Evolutionary conservation across 2,113 vertebrate genomes (phyloP).

Genomic region (Eidolon helvum): DNA sequence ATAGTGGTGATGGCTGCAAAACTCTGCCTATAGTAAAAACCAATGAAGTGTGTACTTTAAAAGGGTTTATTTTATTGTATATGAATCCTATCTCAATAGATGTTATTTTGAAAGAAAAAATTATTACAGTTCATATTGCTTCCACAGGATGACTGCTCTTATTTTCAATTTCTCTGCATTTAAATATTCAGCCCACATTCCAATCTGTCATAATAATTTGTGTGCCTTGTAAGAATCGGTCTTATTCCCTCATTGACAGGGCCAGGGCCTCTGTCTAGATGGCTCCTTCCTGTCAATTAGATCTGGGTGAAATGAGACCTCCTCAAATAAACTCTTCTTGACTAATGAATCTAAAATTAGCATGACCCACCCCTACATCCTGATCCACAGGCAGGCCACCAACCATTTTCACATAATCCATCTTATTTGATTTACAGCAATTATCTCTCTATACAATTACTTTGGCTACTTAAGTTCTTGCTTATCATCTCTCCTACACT

Average conservation of each 20-base stretch:
- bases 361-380: not conserved
- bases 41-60: not conserved
- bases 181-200: not conserved
- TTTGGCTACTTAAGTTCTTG: not conserved
- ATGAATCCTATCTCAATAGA: not conserved
- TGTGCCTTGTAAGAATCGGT: not conserved
- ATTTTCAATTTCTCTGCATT: not conserved
- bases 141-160: not conserved
- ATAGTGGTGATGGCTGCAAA: not conserved
- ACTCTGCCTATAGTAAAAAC: not conserved
- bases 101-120: not conserved
- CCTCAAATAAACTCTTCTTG: not conserved
- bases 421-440: not conserved
- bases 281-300: not conserved
- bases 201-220: not conserved
- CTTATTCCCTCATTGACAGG: not conserved
- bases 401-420: not conserved
- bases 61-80: not conserved
- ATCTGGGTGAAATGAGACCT: not conserved
- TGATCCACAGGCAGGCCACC: not conserved
- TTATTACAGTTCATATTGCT: not conserved
- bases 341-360: constrained; percentile 3
- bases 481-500: not conserved
- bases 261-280: not conserved
- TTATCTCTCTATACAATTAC: not conserved